Evolutionary conservation across 2,113 vertebrate genomes (phyloP).

Genomic region (Aptenodytes patagonicus): DNA sequence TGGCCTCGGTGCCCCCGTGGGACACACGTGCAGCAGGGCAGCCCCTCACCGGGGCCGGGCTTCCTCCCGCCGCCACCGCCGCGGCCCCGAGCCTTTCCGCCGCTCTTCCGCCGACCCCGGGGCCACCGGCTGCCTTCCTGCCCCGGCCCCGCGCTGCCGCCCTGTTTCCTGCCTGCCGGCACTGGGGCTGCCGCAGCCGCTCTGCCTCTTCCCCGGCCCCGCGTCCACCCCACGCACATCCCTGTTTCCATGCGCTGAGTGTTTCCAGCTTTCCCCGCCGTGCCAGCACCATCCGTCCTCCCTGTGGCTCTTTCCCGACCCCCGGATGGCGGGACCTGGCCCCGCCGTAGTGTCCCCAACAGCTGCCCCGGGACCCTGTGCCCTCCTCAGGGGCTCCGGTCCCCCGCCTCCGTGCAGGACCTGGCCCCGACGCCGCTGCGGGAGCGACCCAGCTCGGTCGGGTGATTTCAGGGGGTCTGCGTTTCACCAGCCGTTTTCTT

Average conservation of each 20-base stretch:
- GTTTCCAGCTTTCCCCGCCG: rapidly evolving
- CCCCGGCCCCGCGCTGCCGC: not conserved
- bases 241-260: not conserved
- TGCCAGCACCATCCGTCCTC: rapidly evolving
- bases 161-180: not conserved
- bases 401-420: rapidly evolving
- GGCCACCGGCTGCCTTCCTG: constrained; percentile 29
- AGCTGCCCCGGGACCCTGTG: rapidly evolving
- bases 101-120: not conserved
- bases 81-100: not conserved
- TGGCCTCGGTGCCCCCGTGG: not conserved
- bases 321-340: rapidly evolving
- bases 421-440: rapidly evolving
- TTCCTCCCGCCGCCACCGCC: not conserved
- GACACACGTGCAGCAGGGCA: not conserved
- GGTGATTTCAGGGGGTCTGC: rapidly evolving
- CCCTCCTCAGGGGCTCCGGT: not conserved
- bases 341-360: rapidly evolving
- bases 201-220: not conserved
- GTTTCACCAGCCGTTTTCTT: not conserved
- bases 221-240: not conserved
- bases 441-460: rapidly evolving
- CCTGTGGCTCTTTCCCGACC: not conserved
- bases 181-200: not conserved
- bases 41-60: not conserved